Base-by-base conservation (phyloP, 2,888 invertebrate genomes). In the Clanis bilineata region DNA sequence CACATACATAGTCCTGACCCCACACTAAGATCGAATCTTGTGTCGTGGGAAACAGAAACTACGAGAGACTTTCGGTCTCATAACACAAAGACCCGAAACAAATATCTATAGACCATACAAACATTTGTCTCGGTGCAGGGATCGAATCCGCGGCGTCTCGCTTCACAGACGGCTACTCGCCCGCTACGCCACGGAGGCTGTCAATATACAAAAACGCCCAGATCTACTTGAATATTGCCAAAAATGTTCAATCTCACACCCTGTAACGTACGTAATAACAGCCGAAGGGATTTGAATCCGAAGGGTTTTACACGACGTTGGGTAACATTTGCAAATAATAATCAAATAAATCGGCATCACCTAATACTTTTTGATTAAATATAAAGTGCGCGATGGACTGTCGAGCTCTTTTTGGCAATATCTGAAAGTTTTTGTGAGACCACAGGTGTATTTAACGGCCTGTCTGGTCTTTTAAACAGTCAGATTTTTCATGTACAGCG, bases 151-250 rank as follows among this genome's bases (percentile, higher is more conserved):
- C n/a, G n/a, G n/a, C n/a, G n/a, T n/a, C n/a, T n/a, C n/a, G n/a
- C n/a, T n/a, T n/a, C n/a, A n/a, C n/a, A n/a, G n/a, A n/a, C n/a
- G n/a, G n/a, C n/a, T n/a, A n/a, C n/a, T n/a, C n/a, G n/a, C n/a
- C n/a, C n/a, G n/a, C n/a, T n/a, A n/a, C n/a, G n/a, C n/a, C n/a
- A n/a, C n/a, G n/a, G n/a, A n/a, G n/a, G n/a, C n/a, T n/a, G n/a
- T n/a, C n/a, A n/a, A n/a, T n/a, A n/a, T n/a, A n/a, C n/a, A n/a
- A n/a, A n/a, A n/a, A n/a, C n/a, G n/a, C n/a, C n/a, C n/a, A n/a
- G n/a, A n/a, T n/a, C n/a, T n/a, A n/a, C 72, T 76, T 68, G 44
- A 55, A 66, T 69, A 60, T 70, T 62, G 64, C 64, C 59, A 58
- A n/a, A 22, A 54, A 55, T 54, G 21, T 41, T 15, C 18, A 41